Evolutionary conservation across 2,888 invertebrate species (phyloP).

Genomic region (Melieria omissa): DNA sequence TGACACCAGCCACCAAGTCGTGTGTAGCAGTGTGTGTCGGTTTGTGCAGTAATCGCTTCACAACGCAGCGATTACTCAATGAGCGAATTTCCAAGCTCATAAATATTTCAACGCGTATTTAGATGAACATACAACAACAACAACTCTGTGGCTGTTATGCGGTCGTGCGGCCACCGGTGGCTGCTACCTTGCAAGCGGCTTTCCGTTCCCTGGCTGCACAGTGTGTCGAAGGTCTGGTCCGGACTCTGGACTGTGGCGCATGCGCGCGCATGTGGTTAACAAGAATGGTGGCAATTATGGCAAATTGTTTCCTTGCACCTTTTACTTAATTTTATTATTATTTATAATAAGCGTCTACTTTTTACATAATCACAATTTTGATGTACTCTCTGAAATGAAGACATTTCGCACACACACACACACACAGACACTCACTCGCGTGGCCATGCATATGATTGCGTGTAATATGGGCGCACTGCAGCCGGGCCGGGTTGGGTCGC

Average conservation of each 20-base stretch:
- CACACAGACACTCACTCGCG: not conserved
- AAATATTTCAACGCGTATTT: conserved; percentile 56
- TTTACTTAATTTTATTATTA: conserved; percentile 50
- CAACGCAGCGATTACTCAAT: conserved; percentile 9
- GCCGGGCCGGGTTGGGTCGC: not conserved
- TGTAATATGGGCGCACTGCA: not conserved
- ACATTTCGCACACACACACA: conserved; percentile 48
- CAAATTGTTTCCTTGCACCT: conserved; percentile 65
- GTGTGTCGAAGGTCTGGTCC: conserved; percentile 28
- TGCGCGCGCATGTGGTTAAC: conserved; percentile 51
- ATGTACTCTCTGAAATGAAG: conserved; percentile 52
- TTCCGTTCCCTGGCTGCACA: not conserved
- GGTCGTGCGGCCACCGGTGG: not conserved
- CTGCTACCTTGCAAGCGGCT: not conserved
- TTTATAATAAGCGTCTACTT: conserved; percentile 54
- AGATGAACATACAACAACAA: conserved; percentile 38
- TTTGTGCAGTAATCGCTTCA: no score
- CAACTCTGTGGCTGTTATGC: no score
- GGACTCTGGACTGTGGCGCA: conserved; percentile 23
- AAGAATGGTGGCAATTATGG: conserved; percentile 63
- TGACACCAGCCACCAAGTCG: no score
- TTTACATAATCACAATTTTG: conserved; percentile 55
- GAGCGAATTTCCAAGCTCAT: conserved; percentile 46
- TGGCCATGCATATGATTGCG: not conserved
- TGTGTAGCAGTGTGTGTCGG: no score